phyloP scores from a whole-genome alignment of 92 coral and sea anemone species.

The Paragorgia papillata region DNA sequence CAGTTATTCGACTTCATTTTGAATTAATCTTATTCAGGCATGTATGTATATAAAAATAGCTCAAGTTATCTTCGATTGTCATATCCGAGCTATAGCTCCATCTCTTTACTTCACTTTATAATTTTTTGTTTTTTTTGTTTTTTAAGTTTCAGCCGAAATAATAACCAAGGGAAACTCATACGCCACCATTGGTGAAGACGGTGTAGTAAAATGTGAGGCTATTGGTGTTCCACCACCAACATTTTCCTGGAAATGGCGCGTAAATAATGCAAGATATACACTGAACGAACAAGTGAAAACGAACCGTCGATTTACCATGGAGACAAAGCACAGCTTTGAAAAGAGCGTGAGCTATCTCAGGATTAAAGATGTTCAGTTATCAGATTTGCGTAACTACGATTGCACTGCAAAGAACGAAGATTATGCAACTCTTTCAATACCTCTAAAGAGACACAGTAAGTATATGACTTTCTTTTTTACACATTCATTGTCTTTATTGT shows the following conservation, averaged over 20 bases:
- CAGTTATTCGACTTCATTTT: no score
- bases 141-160: constrained; percentile 21
- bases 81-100: no score
- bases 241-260: constrained; percentile 79
- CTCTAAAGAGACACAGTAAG: constrained; percentile 77
- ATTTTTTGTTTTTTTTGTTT: background rate
- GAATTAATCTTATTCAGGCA: no score
- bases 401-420: constrained; percentile 58
- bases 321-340: constrained; percentile 49
- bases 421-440: background rate
- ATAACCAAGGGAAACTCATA: constrained; percentile 59
- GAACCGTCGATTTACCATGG: constrained; percentile 65
- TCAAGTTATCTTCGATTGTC: no score
- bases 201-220: constrained; percentile 67
- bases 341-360: constrained; percentile 69
- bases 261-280: constrained; percentile 44
- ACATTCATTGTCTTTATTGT: no score
- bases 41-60: no score
- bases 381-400: constrained; percentile 64
- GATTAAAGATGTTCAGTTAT: constrained; percentile 61
- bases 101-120: no score
- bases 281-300: constrained; percentile 69
- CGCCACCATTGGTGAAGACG: constrained; percentile 71
- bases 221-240: constrained; percentile 77
- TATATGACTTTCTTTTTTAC: no score